Evolutionary conservation across 2,797 vertebrate species (phyloP).

Genomic region (Euphonia xanthogaster): DNA sequence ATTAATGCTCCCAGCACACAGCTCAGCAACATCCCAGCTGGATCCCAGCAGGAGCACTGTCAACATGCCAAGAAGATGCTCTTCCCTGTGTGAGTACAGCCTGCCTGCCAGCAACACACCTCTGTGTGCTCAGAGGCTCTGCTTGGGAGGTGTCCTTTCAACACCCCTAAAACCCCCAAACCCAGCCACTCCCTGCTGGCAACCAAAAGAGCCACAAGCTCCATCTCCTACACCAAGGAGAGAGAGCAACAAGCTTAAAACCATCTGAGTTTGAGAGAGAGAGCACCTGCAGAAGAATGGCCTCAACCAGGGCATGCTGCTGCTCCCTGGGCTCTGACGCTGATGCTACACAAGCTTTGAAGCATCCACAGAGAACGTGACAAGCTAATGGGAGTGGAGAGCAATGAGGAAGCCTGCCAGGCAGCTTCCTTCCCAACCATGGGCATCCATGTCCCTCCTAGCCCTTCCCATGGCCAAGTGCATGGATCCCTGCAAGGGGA

Average conservation of each 20-base stretch:
- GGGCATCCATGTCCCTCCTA: background rate
- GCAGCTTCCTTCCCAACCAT: background rate
- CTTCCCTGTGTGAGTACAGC: background rate
- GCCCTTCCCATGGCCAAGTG: background rate
- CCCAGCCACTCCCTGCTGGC: background rate
- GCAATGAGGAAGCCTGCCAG: background rate
- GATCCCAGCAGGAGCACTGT: background rate
- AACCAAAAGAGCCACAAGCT: background rate
- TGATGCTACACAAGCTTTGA: background rate
- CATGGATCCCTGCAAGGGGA: background rate
- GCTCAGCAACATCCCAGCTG: background rate
- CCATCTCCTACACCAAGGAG: background rate
- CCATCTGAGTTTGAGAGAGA: background rate
- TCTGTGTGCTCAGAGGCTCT: background rate
- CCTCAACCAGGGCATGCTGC: background rate
- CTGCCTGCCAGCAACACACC: background rate
- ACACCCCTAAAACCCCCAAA: background rate
- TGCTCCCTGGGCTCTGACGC: background rate
- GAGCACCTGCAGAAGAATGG: background rate
- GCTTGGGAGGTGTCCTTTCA: background rate
- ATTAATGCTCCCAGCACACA: background rate
- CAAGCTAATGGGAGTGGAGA: background rate
- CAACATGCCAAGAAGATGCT: background rate
- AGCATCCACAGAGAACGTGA: fast-evolving
- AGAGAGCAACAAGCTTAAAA: background rate